Evolutionary conservation across 2,888 invertebrate species (phyloP).

Genomic region (Clanis bilineata): DNA sequence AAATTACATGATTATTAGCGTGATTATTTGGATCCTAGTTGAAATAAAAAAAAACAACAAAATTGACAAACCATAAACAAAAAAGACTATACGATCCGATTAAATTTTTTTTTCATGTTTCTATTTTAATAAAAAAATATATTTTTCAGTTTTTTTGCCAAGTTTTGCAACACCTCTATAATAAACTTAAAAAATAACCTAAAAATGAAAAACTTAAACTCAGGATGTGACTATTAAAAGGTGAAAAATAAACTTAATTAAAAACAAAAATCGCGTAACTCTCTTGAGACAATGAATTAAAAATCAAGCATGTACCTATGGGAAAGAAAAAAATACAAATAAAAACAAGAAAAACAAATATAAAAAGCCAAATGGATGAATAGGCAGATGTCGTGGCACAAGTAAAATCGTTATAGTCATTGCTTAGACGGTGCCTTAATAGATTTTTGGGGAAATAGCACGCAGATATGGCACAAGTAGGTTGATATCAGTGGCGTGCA

Average conservation of each 20-base stretch:
- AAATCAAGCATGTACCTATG: constrained; percentile 78
- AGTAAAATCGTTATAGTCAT: too few relatives aligned
- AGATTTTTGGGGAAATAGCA: too few relatives aligned
- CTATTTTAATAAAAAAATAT: neutral
- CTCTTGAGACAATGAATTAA: constrained; percentile 40
- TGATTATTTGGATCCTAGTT: too few relatives aligned
- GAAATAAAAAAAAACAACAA: too few relatives aligned
- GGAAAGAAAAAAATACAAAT: constrained; percentile 31
- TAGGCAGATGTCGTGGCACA: neutral
- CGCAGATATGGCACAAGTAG: too few relatives aligned
- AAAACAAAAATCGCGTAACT: constrained; percentile 34
- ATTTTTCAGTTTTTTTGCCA: neutral
- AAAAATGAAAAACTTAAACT: constrained; percentile 22
- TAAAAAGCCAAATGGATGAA: neutral
- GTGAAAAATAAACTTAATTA: constrained; percentile 37
- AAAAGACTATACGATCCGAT: too few relatives aligned
- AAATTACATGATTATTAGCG: too few relatives aligned
- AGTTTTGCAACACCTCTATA: neutral
- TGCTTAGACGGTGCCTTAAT: too few relatives aligned
- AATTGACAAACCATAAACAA: too few relatives aligned
- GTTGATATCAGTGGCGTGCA: too few relatives aligned
- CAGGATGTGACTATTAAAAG: constrained; percentile 71
- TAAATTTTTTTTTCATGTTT: neutral
- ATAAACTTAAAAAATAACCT: constrained; percentile 17
- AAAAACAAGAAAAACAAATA: constrained; percentile 26